Conservation (phyloP, 2,113 vertebrate species). For the Caranx ignobilis region DNA sequence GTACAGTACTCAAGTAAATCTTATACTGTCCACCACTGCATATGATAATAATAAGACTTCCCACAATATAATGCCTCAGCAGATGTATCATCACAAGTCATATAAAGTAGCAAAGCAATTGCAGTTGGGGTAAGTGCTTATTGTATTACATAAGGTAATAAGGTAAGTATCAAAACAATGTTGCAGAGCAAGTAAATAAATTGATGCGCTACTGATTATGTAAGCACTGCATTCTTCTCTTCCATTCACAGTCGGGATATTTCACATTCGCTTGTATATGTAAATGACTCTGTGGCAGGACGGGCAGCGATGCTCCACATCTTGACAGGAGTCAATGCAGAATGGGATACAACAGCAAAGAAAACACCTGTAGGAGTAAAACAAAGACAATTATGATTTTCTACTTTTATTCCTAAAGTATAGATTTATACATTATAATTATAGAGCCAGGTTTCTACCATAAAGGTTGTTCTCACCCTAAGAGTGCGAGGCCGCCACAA, state of each 20-base stretch:
- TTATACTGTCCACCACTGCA: neutral
- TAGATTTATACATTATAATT: neutral
- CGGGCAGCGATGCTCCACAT: conserved; percentile 91
- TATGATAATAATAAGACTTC: too few species aligned
- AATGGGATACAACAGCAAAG: conserved; percentile 92
- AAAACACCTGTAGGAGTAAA: conserved; percentile 82
- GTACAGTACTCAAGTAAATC: too few species aligned
- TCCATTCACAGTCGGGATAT: neutral
- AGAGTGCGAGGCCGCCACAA: conserved; percentile 59
- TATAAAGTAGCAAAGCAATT: too few species aligned
- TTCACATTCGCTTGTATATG: conserved; percentile 85
- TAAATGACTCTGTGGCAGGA: conserved; percentile 84
- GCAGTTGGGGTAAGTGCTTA: too few species aligned
- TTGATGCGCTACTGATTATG: neutral
- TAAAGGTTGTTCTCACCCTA: conserved; percentile 68
- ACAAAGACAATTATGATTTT: neutral
- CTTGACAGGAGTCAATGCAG: conserved; percentile 88
- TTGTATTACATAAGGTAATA: neutral
- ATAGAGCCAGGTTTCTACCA: neutral
- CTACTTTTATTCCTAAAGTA: neutral
- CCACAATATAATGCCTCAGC: too few species aligned
- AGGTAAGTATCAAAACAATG: neutral
- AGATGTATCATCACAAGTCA: too few species aligned
- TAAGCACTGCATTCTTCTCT: neutral
- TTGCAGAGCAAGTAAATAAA: neutral